These are phyloP conservation scores for Epinotia demarniana DNA, from an alignment of 2,888 invertebrate genomes.

Conservation along the genomic window DNA sequence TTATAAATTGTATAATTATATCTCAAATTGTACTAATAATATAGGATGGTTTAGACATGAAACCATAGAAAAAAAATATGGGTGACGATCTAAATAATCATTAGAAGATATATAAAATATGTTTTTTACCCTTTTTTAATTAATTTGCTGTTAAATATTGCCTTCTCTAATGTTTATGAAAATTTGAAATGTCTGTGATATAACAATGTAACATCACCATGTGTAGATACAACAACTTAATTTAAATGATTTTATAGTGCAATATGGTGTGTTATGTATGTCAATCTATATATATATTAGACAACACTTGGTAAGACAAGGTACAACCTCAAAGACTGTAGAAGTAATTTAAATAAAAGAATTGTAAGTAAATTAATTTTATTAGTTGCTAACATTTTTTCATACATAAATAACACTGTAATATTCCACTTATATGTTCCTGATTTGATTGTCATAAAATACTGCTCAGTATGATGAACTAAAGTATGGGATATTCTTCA, in stretches of 20 bases:
- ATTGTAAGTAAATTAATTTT: slow-evolving; percentile 16
- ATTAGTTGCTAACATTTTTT: slow-evolving; percentile 24
- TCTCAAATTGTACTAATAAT: not conserved
- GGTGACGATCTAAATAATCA: not conserved
- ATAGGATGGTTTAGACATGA: not conserved
- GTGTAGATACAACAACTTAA: not conserved
- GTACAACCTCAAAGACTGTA: not conserved
- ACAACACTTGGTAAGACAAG: not conserved
- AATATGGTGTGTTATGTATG: not conserved
- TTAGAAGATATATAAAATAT: not conserved
- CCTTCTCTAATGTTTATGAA: not conserved
- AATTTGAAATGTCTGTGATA: not conserved
- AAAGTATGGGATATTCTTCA: too few relatives aligned
- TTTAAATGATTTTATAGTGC: not conserved
- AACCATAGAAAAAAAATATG: too few relatives aligned
- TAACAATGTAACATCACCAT: not conserved
- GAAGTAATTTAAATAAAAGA: slow-evolving; percentile 22
- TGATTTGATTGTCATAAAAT: not conserved
- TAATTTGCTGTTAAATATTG: not conserved
- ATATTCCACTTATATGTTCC: slow-evolving; percentile 41
- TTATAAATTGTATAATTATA: not conserved
- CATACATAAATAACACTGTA: slow-evolving; percentile 33
- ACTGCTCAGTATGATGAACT: too few relatives aligned
- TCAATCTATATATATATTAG: not conserved
- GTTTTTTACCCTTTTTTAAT: not conserved